A percentile compares a stretch with the other conserved stretches of the same genome.
These are phyloP conservation scores for Gasteruption jaculator DNA, from an alignment of 2,888 invertebrate genomes.

Conservation along the genomic window DNA sequence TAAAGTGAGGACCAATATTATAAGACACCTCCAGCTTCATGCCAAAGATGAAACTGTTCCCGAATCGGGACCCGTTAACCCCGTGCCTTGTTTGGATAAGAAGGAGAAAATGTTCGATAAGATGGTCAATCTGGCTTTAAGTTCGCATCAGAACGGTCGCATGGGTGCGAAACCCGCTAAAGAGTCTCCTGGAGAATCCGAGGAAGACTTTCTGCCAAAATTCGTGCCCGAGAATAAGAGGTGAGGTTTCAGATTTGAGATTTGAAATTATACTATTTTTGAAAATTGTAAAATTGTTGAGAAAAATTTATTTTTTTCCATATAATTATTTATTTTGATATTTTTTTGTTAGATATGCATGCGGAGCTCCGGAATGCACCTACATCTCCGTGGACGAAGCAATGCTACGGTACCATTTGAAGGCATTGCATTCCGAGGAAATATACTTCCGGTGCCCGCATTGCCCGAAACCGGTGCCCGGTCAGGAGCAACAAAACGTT, in stretches of 20 bases:
- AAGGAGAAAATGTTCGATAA: slow-evolving; percentile 80
- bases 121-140: slow-evolving; percentile 80
- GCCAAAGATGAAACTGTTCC: slow-evolving; percentile 60
- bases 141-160: slow-evolving; percentile 54
- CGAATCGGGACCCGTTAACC: slow-evolving; percentile 71
- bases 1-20: slow-evolving; percentile 69
- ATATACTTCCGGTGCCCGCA: slow-evolving; percentile 66
- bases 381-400: slow-evolving; percentile 69
- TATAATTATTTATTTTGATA: slow-evolving; percentile 57
- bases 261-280: background rate
- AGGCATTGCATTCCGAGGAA: slow-evolving; percentile 64
- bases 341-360: slow-evolving; percentile 58
- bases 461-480: slow-evolving; percentile 59
- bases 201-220: slow-evolving; percentile 40
- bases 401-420: slow-evolving; percentile 69
- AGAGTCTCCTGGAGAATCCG: slow-evolving; percentile 27
- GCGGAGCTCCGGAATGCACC: slow-evolving; percentile 67
- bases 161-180: slow-evolving; percentile 43
- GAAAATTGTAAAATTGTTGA: too few species aligned
- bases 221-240: slow-evolving; percentile 46
- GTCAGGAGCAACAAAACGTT: slow-evolving; percentile 52
- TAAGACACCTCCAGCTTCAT: slow-evolving; percentile 67
- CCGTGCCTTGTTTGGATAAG: slow-evolving; percentile 73
- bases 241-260: slow-evolving; percentile 26
- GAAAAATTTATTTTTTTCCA: slow-evolving; percentile 24